A percentile compares a stretch with the other conserved stretches of the same genome.
Evolutionary conservation across 64 coral and sea anemone genomes (phyloP).

Genomic region (Actinia equina): DNA sequence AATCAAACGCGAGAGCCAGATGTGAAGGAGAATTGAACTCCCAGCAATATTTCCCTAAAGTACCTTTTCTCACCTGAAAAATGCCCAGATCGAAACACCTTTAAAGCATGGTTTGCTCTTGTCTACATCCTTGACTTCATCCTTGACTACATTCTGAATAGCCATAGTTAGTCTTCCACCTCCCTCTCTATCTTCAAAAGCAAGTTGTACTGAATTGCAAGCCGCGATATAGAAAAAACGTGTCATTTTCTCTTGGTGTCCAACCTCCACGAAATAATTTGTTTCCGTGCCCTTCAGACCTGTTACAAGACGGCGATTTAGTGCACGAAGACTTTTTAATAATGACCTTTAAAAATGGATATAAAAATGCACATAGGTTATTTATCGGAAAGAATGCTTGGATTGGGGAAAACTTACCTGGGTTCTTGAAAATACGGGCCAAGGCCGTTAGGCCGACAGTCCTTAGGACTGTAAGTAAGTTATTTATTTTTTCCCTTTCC

Average conservation of each 20-base stretch:
- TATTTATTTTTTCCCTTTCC: too few species aligned
- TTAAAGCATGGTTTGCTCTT: background rate
- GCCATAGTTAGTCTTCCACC: background rate
- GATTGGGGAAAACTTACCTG: too few species aligned
- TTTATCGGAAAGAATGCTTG: too few species aligned
- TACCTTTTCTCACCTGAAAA: background rate
- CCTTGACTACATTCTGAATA: background rate
- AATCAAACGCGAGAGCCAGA: too few species aligned
- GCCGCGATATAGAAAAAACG: constrained; percentile 10
- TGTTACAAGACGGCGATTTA: background rate
- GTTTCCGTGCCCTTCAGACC: background rate
- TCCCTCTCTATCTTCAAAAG: background rate
- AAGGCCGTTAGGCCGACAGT: too few species aligned
- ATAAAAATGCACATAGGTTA: too few species aligned
- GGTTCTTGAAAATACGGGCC: too few species aligned
- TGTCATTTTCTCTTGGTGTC: background rate
- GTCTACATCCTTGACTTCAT: background rate
- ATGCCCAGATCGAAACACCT: background rate
- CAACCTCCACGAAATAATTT: background rate
- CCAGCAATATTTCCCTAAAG: too few species aligned
- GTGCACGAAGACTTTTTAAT: background rate
- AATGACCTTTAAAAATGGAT: background rate
- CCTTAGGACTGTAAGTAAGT: too few species aligned
- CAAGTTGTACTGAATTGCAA: background rate
- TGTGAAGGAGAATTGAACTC: too few species aligned